Percentiles rank a stretch among this genome's conserved stretches.
phyloP scores from a whole-genome alignment of 2,888 invertebrate genomes.

The Drosophila paramelanica region DNA sequence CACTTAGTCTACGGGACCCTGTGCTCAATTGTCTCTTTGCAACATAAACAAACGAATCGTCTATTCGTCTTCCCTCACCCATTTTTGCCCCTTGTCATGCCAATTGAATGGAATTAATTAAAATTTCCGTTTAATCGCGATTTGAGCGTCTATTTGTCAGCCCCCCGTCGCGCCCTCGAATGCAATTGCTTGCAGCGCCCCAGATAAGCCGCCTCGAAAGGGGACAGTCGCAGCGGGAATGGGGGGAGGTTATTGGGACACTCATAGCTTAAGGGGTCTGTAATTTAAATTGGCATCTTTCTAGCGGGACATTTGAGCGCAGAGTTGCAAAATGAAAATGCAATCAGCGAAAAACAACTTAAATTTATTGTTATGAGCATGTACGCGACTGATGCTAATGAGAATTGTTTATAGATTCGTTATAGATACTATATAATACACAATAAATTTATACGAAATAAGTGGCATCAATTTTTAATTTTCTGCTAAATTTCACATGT shows the following conservation, averaged over 20 bases:
- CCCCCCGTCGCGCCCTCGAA: conserved; percentile 2
- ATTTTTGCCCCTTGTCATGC: conserved; percentile 33
- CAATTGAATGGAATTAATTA: conserved; percentile 80
- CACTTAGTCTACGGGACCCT: conserved; percentile 57
- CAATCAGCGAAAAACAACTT: conserved; percentile 2
- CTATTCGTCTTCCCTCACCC: conserved; percentile 42
- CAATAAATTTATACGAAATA: conserved; percentile 16
- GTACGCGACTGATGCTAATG: conserved; percentile 13
- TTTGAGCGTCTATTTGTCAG: conserved; percentile 15
- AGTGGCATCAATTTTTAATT: conserved; percentile 17
- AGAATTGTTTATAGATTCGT: conserved; percentile 1
- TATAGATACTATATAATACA: conserved; percentile 5
- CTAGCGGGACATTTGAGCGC: conserved; percentile 48
- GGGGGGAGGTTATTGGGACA: conserved; percentile 1
- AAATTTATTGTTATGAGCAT: conserved; percentile 12
- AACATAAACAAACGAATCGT: conserved; percentile 60
- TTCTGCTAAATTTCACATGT: neutral
- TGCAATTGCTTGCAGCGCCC: conserved; percentile 53
- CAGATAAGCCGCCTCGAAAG: conserved; percentile 50
- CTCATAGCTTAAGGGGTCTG: conserved; percentile 13
- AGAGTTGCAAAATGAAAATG: conserved; percentile 25
- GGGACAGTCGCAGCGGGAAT: conserved; percentile 1
- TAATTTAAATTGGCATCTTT: conserved; percentile 28
- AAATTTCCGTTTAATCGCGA: conserved; percentile 78
- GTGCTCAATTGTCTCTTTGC: conserved; percentile 54